A percentile compares a stretch with the other conserved stretches of the same genome.
phyloP scores from a whole-genome alignment of 1,140 invertebrate genomes.

The Sweltsa coloradensis region DNA sequence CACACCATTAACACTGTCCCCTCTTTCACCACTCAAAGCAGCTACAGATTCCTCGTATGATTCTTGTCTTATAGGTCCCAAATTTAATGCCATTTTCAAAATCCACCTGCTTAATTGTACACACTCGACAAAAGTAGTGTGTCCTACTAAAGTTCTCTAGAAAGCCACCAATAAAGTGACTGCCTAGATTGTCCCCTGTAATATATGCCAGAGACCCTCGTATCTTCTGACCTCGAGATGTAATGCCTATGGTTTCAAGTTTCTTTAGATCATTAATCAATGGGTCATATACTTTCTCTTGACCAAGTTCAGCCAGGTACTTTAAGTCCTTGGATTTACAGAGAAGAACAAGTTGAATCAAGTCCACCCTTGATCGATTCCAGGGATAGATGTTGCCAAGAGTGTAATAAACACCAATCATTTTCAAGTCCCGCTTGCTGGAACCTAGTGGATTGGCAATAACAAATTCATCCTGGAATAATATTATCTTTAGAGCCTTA shows the following conservation, averaged over 20 bases:
- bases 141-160: constrained; percentile 19
- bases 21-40: not conserved
- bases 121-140: constrained; percentile 21
- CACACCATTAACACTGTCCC: not conserved
- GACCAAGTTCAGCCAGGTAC: not conserved
- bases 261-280: not conserved
- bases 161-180: constrained; percentile 21
- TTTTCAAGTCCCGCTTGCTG: not conserved
- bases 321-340: not conserved
- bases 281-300: not conserved
- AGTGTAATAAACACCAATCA: constrained; percentile 3
- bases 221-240: not conserved
- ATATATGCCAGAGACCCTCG: constrained; percentile 23
- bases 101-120: constrained; percentile 13
- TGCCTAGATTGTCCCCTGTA: constrained; percentile 23
- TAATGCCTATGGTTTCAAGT: constrained; percentile 1
- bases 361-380: not conserved
- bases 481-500: not conserved
- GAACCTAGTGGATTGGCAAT: constrained; percentile 2
- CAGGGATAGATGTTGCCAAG: constrained; percentile 3
- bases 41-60: not conserved
- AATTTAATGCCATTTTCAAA: not conserved
- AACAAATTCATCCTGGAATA: constrained; percentile 4
- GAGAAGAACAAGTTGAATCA: constrained; percentile 4
- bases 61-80: constrained; percentile 1